Evolutionary conservation across 1,140 invertebrate genomes (phyloP).

Genomic region (Orius insidiosus): DNA sequence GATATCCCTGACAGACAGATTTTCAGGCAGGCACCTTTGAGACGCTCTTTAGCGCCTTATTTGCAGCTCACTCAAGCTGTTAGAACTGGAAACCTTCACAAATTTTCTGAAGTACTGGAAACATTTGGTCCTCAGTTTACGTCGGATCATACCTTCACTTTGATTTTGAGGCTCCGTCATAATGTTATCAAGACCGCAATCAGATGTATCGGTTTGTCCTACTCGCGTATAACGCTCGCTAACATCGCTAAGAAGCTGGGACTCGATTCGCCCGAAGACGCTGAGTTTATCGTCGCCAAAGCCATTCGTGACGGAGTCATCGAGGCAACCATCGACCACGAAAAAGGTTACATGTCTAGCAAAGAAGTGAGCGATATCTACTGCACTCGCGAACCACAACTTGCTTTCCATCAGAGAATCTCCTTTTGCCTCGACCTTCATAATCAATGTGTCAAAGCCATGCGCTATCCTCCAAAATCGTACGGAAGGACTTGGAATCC

Average conservation of each 20-base stretch:
- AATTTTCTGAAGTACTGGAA: constrained; percentile 83
- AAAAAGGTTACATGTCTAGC: constrained; percentile 77
- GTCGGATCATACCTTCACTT: constrained; percentile 81
- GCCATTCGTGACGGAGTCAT: constrained; percentile 98
- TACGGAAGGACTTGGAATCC: constrained; percentile 94
- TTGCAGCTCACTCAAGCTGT: constrained; percentile 97
- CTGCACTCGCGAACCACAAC: constrained; percentile 87
- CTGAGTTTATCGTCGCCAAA: constrained; percentile 98
- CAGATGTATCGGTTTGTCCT: constrained; percentile 88
- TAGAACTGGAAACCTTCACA: constrained; percentile 68
- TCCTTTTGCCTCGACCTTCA: constrained; percentile 95
- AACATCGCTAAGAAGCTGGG: constrained; percentile 90
- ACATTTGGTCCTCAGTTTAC: constrained; percentile 76
- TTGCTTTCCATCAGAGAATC: constrained; percentile 95
- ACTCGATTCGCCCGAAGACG: constrained; percentile 89
- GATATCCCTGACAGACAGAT: constrained; percentile 88
- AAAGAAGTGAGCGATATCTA: constrained; percentile 96
- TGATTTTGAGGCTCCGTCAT: constrained; percentile 85
- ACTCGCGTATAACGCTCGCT: constrained; percentile 85
- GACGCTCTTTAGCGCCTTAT: constrained; percentile 80
- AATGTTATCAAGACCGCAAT: constrained; percentile 99
- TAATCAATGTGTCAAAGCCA: constrained; percentile 95
- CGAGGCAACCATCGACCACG: constrained; percentile 89
- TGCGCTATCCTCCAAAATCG: constrained; percentile 99
- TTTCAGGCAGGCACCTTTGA: constrained; percentile 71